Conservation (phyloP, 1,140 invertebrate genomes). For the Ostrea denselamellosa region DNA sequence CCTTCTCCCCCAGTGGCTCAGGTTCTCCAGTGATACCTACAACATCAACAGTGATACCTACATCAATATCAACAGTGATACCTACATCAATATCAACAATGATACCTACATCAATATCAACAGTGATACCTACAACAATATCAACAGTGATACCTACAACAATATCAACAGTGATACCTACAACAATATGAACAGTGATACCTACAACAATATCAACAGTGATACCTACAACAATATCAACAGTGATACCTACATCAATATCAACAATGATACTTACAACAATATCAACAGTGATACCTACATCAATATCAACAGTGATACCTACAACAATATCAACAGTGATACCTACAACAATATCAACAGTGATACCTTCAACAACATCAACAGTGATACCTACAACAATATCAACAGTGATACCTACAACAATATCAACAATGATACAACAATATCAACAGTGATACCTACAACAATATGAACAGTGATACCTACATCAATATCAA, state of each 20-base stretch:
- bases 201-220: slow-evolving; percentile 55
- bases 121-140: slow-evolving; percentile 61
- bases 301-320: slow-evolving; percentile 57
- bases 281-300: slow-evolving; percentile 60
- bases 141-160: slow-evolving; percentile 58
- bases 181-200: slow-evolving; percentile 57
- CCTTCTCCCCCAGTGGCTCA: slow-evolving; percentile 84
- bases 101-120: slow-evolving; percentile 50
- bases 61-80: slow-evolving; percentile 57
- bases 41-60: slow-evolving; percentile 48
- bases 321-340: slow-evolving; percentile 55
- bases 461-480: slow-evolving; percentile 55
- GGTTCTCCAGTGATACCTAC: slow-evolving; percentile 67
- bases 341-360: slow-evolving; percentile 51
- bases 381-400: slow-evolving; percentile 58
- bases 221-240: slow-evolving; percentile 51
- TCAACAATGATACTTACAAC: slow-evolving; percentile 57
- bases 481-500: slow-evolving; percentile 50
- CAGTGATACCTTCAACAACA: slow-evolving; percentile 61
- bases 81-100: slow-evolving; percentile 55
- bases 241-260: slow-evolving; percentile 60
- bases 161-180: slow-evolving; percentile 60
- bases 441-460: slow-evolving; percentile 62
- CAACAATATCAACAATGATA: too few species aligned
- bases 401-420: slow-evolving; percentile 60